Percentiles rank a stretch among this genome's conserved stretches.
These are phyloP conservation scores for Lochmaea crataegi DNA, from an alignment of 2,888 invertebrate genomes.

Conservation along the genomic window DNA sequence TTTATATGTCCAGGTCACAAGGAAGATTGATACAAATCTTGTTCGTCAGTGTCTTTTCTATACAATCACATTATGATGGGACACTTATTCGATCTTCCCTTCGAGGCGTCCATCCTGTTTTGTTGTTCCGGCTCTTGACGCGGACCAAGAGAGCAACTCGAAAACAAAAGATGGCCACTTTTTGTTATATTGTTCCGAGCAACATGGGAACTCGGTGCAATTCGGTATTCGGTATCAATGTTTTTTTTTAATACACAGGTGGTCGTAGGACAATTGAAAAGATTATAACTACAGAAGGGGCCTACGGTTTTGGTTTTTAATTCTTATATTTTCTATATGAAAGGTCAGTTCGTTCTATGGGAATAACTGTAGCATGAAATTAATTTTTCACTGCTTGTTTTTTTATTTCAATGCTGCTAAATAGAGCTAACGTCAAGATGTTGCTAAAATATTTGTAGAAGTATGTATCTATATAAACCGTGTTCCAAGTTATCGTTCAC, in stretches of 20 bases:
- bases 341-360: constrained; percentile 7
- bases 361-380: not conserved
- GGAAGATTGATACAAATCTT: constrained; percentile 24
- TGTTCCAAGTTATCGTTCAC: too few species aligned
- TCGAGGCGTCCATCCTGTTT: constrained; percentile 34
- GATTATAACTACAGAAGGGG: constrained; percentile 2
- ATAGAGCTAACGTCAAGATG: not conserved
- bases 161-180: constrained; percentile 47
- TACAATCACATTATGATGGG: constrained; percentile 31
- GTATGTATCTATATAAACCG: too few species aligned
- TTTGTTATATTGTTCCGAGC: constrained; percentile 43
- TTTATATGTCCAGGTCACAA: constrained; percentile 14
- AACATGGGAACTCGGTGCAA: constrained; percentile 45
- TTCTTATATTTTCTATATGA: not conserved
- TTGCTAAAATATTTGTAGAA: too few species aligned
- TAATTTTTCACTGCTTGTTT: not conserved
- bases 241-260: constrained; percentile 33
- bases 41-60: constrained; percentile 26
- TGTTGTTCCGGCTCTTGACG: constrained; percentile 40
- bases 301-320: constrained; percentile 5
- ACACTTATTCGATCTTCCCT: constrained; percentile 31
- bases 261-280: constrained; percentile 25
- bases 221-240: constrained; percentile 38
- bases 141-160: constrained; percentile 42
- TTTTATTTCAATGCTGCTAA: not conserved